phyloP scores from a whole-genome alignment of 2,888 invertebrate genomes.

The Macrophya annulata region DNA sequence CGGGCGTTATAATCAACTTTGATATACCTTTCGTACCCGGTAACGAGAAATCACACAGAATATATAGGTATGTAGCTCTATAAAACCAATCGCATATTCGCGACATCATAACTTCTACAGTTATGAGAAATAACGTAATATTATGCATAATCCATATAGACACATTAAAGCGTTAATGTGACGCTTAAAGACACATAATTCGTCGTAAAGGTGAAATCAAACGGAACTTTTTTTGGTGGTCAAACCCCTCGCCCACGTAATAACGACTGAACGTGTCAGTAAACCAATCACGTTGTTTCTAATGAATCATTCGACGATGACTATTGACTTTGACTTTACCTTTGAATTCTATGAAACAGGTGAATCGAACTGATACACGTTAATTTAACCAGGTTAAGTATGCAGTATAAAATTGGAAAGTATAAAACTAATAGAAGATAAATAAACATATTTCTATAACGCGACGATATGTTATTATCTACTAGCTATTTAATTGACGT shows the following conservation, averaged over 20 bases:
- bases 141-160: neutral
- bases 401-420: neutral
- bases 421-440: neutral
- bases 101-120: neutral
- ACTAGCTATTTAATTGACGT: neutral
- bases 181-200: no score
- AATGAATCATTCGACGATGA: constrained; percentile 13
- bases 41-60: constrained; percentile 13
- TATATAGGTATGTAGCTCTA: neutral
- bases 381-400: neutral
- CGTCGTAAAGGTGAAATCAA: neutral
- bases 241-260: neutral
- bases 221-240: neutral
- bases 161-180: neutral
- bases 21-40: neutral
- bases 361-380: neutral
- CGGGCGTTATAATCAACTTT: constrained; percentile 2
- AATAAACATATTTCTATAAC: neutral
- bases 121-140: constrained; percentile 13
- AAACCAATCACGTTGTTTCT: neutral
- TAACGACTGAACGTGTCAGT: neutral
- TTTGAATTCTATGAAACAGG: neutral
- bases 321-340: neutral
- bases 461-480: neutral
- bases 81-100: neutral